Evolutionary conservation across 2,113 vertebrate species (phyloP).

Genomic region (Hippoglossus stenolepis): DNA sequence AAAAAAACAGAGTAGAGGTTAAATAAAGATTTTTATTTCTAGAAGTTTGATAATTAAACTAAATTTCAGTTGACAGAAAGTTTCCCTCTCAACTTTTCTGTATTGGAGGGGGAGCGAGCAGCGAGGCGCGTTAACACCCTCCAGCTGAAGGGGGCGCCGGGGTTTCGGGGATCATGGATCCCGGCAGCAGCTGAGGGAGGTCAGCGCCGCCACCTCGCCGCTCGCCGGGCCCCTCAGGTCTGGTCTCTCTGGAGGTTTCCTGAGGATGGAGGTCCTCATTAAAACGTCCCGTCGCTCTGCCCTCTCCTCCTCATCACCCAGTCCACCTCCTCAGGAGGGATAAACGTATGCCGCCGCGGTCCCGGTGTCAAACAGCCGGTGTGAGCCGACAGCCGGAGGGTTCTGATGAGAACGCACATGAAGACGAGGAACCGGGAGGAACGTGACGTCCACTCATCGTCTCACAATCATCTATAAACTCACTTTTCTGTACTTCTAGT

Average conservation of each 20-base stretch:
- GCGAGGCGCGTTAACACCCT: not conserved
- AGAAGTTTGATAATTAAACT: not conserved
- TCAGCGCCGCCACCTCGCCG: slow-evolving; percentile 56
- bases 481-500: too few species aligned
- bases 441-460: too few species aligned
- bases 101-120: not conserved
- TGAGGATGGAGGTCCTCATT: slow-evolving; percentile 77
- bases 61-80: not conserved
- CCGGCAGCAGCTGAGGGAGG: slow-evolving; percentile 71
- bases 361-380: slow-evolving; percentile 61
- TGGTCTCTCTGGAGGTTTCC: slow-evolving; percentile 53
- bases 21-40: not conserved
- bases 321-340: slow-evolving; percentile 35
- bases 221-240: slow-evolving; percentile 58
- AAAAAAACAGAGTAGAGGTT: too few species aligned
- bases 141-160: not conserved
- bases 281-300: slow-evolving; percentile 62
- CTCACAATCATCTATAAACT: too few species aligned
- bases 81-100: not conserved
- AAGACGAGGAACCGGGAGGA: not conserved
- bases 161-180: slow-evolving; percentile 27
- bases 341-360: not conserved
- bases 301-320: slow-evolving; percentile 34
- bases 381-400: slow-evolving; percentile 33
- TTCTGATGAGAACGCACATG: slow-evolving; percentile 38